Conservation (phyloP, 30 jellyfish, hydroid and myxozoan genomes). For the Hydractinia symbiolongicarpus region DNA sequence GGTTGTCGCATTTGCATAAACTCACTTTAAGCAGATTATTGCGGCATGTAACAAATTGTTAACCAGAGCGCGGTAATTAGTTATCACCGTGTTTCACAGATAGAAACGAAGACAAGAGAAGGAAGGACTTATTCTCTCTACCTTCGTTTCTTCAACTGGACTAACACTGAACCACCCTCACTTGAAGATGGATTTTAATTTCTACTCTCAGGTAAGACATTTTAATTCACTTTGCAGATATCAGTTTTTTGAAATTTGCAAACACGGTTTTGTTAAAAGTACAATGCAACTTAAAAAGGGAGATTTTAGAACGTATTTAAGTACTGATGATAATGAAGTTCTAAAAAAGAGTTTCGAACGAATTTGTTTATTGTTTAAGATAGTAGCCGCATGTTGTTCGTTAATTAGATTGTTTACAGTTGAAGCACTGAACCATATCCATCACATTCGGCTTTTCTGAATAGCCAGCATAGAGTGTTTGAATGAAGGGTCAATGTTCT, state of each 20-base stretch:
- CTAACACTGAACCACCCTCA: no score
- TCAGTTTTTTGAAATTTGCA: no score
- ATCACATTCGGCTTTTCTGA: constrained; percentile 13
- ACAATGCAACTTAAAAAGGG: no score
- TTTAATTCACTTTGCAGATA: not conserved
- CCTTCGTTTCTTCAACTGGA: no score
- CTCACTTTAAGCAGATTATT: no score
- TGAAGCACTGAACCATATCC: constrained; percentile 5
- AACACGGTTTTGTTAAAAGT: no score
- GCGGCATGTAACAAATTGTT: no score
- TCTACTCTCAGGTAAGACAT: constrained; percentile 3
- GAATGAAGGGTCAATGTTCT: constrained; percentile 10
- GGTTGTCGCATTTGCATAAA: no score
- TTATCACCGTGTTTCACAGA: no score
- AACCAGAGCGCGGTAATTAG: no score
- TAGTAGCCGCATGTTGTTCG: constrained; percentile 16
- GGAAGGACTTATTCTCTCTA: no score
- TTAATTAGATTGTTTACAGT: constrained; percentile 7
- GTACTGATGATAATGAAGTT: not conserved
- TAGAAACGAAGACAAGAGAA: no score
- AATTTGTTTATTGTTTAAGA: not conserved
- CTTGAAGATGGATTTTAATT: not conserved
- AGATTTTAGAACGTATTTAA: not conserved
- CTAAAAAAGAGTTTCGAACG: not conserved
- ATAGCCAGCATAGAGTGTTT: not conserved